Evolutionary conservation across 2,113 vertebrate species (phyloP), one percentile per base, ranked within the genome.

Genomic region (Hemicordylus capensis): DNA sequence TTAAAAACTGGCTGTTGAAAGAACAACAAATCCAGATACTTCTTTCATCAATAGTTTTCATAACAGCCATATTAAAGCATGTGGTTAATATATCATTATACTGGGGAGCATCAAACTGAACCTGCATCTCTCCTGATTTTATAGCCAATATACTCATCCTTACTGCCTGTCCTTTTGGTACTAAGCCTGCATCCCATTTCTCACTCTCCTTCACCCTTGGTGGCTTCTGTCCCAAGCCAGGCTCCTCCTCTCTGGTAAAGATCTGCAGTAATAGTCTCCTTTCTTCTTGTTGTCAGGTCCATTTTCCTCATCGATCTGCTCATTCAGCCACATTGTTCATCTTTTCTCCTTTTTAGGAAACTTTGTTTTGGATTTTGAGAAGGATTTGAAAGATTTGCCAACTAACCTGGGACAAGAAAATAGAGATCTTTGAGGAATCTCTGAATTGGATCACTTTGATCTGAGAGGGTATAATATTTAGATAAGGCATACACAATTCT

Each of bases 381-480:
- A 26, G 61, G 34, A 39, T n/a, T 24, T 82, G 69, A 56, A 46
- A 51, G 39, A 34, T 7, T 63, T 76, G 4, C 51, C 63, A 72
- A 51, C 26, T 59, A 79, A 74, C 8, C 24, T 22, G 67, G 58
- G 48, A 88, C 39, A 82, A 11, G 14, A 26, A 20, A 54, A n/a
- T 73, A 73, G 66, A 80, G 19, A 46, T 39, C 20, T 34, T 61
- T 24, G 31, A 83, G 37, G 24, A 79, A 63, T 24, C 26, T 34
- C 37, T 73, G 28, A 51, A 26, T 42, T 39, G 34, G 56, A 74
- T 42, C 76, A 19, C 34, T 10, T 4, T 79, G 69, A 20, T 31
- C 0, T 0, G 0, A 28, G 1, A 0, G 76, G 89, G 61, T 0
- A 39, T 69, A 74, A 61, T 83, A 46, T 76, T 22, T 37, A 59